Evolutionary conservation across 2,888 invertebrate species (phyloP).

Genomic region (Syrphus vitripennis): DNA sequence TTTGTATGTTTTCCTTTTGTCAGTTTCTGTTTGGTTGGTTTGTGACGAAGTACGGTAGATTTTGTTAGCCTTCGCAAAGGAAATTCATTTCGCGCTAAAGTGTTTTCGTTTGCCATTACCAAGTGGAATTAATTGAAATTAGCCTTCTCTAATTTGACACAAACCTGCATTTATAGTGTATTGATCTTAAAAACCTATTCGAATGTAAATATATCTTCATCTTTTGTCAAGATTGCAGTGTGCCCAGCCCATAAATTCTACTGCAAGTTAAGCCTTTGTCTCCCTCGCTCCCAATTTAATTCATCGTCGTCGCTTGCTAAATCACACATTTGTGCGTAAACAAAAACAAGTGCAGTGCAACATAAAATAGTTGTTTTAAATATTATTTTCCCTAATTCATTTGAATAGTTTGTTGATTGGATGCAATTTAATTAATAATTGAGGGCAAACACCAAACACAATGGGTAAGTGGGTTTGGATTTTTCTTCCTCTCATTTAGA

Average conservation of each 20-base stretch:
- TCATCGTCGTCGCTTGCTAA: background rate
- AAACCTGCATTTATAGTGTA: background rate
- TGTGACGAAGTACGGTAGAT: background rate
- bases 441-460: background rate
- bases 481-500: slow-evolving; percentile 8
- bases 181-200: background rate
- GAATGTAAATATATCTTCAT: background rate
- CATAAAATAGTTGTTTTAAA: slow-evolving; percentile 14
- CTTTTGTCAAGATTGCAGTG: slow-evolving; percentile 16
- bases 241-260: slow-evolving; percentile 47
- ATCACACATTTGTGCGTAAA: slow-evolving; percentile 62
- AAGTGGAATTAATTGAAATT: background rate
- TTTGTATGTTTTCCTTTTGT: slow-evolving; percentile 38
- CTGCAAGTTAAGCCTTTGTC: slow-evolving; percentile 48
- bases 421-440: slow-evolving; percentile 41
- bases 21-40: slow-evolving; percentile 63
- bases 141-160: background rate
- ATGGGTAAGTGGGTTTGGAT: slow-evolving; percentile 50
- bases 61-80: background rate
- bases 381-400: background rate
- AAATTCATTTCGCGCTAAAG: slow-evolving; percentile 53
- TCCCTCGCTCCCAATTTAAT: slow-evolving; percentile 52
- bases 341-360: slow-evolving; percentile 67
- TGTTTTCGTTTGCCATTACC: slow-evolving; percentile 23
- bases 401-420: slow-evolving; percentile 8